Evolutionary conservation across 2,797 vertebrate genomes (phyloP), one percentile per base, ranked within the genome.

Genomic region (Molossus molossus): DNA sequence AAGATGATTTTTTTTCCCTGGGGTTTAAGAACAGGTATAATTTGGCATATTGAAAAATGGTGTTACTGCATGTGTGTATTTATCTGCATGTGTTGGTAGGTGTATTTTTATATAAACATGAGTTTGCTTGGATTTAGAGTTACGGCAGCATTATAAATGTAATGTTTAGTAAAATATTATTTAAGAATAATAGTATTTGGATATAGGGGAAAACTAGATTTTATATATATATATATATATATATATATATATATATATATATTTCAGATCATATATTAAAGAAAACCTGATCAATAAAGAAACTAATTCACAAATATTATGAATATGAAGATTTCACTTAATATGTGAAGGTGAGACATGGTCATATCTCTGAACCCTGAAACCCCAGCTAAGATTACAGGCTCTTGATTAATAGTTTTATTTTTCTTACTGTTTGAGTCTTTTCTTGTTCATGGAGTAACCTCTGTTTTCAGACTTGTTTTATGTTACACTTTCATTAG

Each of bases 401-500:
- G 3, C 55, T 0, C 65, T 80, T 96, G 67, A 94, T 83, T 92
- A 80, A 58, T 13, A 65, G 14, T 70, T 96, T 57, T 48, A 20
- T 92, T 90, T 95, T 83, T 89, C 27, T 94, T 87, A 3, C 53
- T 58, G 1, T 65, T 86, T 77, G 55, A 94, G 7, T 84, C n/a
- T 79, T 95, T 95, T 92, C 14, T 88, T 27, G 82, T 92, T 91
- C 50, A n/a, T 2, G 57, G 40, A 27, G 64, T 53, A 90, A 91
- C 29, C 29, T 87, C 65, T 84, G 69, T 92, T 94, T 96, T 96
- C 69, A 90, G 57, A 76, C 45, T 85, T 93, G 45, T 89, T 94
- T 96, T 65, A 11, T 37, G 33, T 80, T 96, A 89, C 29, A 95
- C 69, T 96, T 97, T 97, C 92, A 96, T 97, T 93, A 94, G 85